These are phyloP conservation scores for Artibeus lituratus DNA, from an alignment of 2,797 vertebrate genomes.

Conservation along the genomic window DNA sequence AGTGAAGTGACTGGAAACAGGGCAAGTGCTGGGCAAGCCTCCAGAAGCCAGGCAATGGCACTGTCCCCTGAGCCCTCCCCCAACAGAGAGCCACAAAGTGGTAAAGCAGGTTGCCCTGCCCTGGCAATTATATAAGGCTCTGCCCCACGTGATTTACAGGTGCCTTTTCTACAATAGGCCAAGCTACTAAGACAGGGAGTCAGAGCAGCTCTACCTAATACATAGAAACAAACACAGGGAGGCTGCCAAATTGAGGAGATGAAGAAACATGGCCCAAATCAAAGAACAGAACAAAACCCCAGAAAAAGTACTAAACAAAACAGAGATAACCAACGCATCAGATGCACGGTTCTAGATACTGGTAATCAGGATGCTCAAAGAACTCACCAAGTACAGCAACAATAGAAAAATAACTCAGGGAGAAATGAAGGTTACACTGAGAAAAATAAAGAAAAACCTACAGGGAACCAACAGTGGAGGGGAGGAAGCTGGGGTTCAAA, in stretches of 20 bases:
- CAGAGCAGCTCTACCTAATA: neutral
- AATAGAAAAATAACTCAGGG: neutral
- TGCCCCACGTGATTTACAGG: neutral
- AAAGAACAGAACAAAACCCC: neutral
- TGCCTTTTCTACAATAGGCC: neutral
- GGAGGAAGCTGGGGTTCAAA: neutral
- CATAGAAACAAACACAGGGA: neutral
- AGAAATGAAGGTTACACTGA: neutral
- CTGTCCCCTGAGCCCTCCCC: neutral
- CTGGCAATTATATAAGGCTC: neutral
- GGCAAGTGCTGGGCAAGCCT: neutral
- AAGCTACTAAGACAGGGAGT: neutral
- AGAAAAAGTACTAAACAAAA: neutral
- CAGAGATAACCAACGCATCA: neutral
- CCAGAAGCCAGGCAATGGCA: neutral
- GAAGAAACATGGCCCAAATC: neutral
- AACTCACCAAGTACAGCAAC: neutral
- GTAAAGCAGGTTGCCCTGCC: neutral
- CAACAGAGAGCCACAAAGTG: neutral
- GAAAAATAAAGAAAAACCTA: neutral
- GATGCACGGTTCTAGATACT: neutral
- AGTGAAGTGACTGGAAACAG: too few relatives aligned
- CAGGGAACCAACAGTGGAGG: neutral
- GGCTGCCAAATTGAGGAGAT: neutral
- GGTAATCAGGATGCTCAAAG: neutral